Percentiles rank a stretch among this genome's conserved stretches.
Evolutionary conservation across 2,113 vertebrate genomes (phyloP).

Genomic region (Trachemys scripta): DNA sequence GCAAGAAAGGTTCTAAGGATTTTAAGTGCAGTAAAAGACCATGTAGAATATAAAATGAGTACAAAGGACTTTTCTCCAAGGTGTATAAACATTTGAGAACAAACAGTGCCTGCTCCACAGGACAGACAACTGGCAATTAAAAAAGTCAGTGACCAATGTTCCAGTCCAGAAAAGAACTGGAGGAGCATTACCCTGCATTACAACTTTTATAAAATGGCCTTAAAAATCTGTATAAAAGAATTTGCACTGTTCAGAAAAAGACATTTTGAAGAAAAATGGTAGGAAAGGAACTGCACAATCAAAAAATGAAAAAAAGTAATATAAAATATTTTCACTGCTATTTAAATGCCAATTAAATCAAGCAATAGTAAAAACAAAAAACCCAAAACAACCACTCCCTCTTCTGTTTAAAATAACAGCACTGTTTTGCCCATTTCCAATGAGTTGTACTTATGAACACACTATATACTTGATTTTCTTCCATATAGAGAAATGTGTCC

Average conservation of each 20-base stretch:
- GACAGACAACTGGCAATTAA: slow-evolving; percentile 82
- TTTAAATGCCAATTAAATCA: slow-evolving; percentile 85
- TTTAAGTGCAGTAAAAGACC: slow-evolving; percentile 81
- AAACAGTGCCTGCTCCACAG: slow-evolving; percentile 86
- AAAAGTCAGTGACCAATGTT: slow-evolving; percentile 82
- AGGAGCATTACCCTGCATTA: slow-evolving; percentile 79
- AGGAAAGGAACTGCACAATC: slow-evolving; percentile 82
- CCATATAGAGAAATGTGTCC: slow-evolving; percentile 83
- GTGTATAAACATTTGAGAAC: slow-evolving; percentile 80
- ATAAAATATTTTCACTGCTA: slow-evolving; percentile 85
- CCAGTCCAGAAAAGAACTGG: slow-evolving; percentile 71
- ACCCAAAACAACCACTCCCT: slow-evolving; percentile 57
- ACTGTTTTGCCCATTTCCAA: slow-evolving; percentile 78
- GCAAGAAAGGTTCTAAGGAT: slow-evolving; percentile 82
- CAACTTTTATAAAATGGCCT: slow-evolving; percentile 79
- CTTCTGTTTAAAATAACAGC: slow-evolving; percentile 85
- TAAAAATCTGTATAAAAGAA: slow-evolving; percentile 80
- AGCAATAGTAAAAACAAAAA: slow-evolving; percentile 82
- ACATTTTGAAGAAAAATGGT: slow-evolving; percentile 74
- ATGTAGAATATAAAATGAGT: slow-evolving; percentile 77
- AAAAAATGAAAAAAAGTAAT: slow-evolving; percentile 78
- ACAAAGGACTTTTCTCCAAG: slow-evolving; percentile 79
- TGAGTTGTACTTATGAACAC: slow-evolving; percentile 88
- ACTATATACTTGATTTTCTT: slow-evolving; percentile 84
- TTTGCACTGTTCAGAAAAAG: slow-evolving; percentile 68